Conservation (phyloP, 2,888 invertebrate genomes). For the Cataglyphis altisquamis region DNA sequence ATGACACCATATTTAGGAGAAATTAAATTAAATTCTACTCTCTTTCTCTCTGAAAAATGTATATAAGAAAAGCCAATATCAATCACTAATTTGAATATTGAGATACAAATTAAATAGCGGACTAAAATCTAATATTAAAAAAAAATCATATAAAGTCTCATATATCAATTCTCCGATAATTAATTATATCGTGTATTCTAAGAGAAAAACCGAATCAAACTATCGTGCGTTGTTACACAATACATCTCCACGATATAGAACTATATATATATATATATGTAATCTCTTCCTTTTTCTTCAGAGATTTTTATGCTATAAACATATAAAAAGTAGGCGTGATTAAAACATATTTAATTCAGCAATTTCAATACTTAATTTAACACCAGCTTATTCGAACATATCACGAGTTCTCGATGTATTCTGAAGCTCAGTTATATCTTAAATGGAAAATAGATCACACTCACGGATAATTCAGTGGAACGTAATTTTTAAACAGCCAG, state of each 20-base stretch:
- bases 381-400: background rate
- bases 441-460: conserved; percentile 25
- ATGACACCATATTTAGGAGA: background rate
- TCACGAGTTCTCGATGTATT: conserved; percentile 15
- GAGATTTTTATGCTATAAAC: background rate
- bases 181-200: background rate
- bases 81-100: background rate
- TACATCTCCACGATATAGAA: background rate
- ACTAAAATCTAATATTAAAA: conserved; percentile 11
- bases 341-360: background rate
- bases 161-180: background rate
- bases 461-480: conserved; percentile 33
- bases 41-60: background rate
- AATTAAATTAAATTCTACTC: conserved; percentile 1
- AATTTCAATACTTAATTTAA: background rate
- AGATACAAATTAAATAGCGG: background rate
- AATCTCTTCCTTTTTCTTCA: background rate
- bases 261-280: background rate
- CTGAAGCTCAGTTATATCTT: conserved; percentile 10
- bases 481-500: conserved; percentile 43
- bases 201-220: background rate
- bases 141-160: background rate
- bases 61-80: background rate
- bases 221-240: background rate
- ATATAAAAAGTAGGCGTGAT: background rate